Evolutionary conservation across 2,888 invertebrate genomes (phyloP), one percentile per base, ranked within the genome.

Genomic region (Poecilus cupreus): DNA sequence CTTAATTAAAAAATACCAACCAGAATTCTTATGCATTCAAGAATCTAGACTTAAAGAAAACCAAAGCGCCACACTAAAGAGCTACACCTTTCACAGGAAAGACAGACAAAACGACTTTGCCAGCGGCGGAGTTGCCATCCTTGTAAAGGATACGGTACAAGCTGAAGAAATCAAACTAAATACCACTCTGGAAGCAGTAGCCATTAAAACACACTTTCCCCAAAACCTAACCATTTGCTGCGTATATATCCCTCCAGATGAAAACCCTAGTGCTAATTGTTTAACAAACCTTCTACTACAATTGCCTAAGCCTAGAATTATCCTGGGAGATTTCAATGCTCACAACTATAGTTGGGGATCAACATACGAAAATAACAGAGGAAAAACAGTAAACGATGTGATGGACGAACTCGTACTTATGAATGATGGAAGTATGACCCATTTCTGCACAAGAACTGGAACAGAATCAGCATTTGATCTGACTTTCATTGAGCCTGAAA

Each of bases 261-360:
- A 16, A 39, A 51, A 77, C 16, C 13, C 82, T 2, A 20, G 8
- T 18, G 26, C 20, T 2, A 37, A 10, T 2, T 39, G 72, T 78
- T 16, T 85, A n/a, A 18, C 39, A 3, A 11, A 83, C 24, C 24
- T 84, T 5, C 81, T 83, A 0, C 37, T 81, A 3, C 83, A 85
- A 82, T 76, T 86, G 0, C 85, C 85, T 1, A 82, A 81, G 74
- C 85, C 85, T 0, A 80, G 82, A n/a, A 76, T 86, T 1, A 68
- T 85, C 0, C 22, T 84, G 0, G 85, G 85, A 0, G 85, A 86
- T 43, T 85, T 85, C 26, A 85, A 85, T 43, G 83, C 82, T 16
- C 83, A 85, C 37, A 82, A 76, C 26, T 3, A 39, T 0, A 2
- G 83, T 1, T 86, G 84, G 83, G 83, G 84, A 11, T 84, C 83